Conservation (phyloP, 2,888 invertebrate species). For the Drosophila leonis region DNA sequence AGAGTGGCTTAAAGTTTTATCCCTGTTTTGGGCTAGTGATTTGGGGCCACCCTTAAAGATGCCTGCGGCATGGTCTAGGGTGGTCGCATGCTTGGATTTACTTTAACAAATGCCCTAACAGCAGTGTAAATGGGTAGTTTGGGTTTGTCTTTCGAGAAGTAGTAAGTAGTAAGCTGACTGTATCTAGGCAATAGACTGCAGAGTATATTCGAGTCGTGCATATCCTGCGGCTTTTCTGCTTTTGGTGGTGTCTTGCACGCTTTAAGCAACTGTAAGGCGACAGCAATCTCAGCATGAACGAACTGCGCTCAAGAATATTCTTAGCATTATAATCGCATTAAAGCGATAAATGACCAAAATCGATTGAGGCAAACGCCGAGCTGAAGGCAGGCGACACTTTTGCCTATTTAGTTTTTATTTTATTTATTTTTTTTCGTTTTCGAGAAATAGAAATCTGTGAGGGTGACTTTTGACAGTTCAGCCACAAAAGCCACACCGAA, state of each 20-base stretch:
- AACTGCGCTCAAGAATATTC: constrained; percentile 52
- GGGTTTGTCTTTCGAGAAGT: not conserved
- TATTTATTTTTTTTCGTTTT: not conserved
- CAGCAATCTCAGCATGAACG: constrained; percentile 60
- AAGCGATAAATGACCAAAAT: constrained; percentile 74
- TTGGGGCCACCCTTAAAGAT: constrained; percentile 58
- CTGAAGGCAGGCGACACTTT: constrained; percentile 59
- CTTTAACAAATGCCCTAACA: not conserved
- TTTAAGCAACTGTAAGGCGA: constrained; percentile 60
- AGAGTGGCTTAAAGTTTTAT: constrained; percentile 43
- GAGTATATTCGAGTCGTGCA: not conserved
- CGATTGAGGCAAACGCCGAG: constrained; percentile 54
- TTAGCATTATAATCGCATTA: constrained; percentile 79
- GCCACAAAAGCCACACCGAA: constrained; percentile 33
- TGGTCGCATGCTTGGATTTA: constrained; percentile 4
- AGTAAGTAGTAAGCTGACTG: not conserved
- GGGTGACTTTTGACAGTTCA: constrained; percentile 70
- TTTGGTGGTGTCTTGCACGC: constrained; percentile 68
- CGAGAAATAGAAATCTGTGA: constrained; percentile 34
- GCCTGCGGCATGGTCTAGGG: constrained; percentile 17
- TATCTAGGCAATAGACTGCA: not conserved
- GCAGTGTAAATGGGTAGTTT: not conserved
- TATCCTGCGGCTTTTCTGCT: not conserved
- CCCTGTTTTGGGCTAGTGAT: constrained; percentile 16
- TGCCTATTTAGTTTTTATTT: constrained; percentile 66